phyloP scores from a whole-genome alignment of 1,140 invertebrate genomes.

The Octopus sinensis region DNA sequence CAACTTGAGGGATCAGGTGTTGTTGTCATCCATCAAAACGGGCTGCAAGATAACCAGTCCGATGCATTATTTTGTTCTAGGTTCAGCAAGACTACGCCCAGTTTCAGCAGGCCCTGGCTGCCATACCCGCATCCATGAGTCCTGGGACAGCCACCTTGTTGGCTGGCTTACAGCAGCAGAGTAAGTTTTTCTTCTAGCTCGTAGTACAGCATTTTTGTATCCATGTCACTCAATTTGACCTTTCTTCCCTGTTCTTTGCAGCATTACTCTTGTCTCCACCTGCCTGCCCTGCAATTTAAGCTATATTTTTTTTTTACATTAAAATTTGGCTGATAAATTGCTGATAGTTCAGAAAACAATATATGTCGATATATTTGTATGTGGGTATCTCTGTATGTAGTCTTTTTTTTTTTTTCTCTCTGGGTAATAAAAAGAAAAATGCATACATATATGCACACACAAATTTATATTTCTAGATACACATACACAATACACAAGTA shows the following conservation, averaged over 20 bases:
- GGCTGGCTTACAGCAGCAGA: constrained; percentile 47
- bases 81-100: constrained; percentile 70
- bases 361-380: too few species aligned
- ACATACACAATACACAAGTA: too few species aligned
- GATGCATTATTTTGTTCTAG: constrained; percentile 45
- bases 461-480: too few species aligned
- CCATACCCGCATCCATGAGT: constrained; percentile 43
- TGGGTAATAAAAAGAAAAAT: too few species aligned
- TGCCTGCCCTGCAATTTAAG: not conserved
- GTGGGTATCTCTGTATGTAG: too few species aligned
- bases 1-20: constrained; percentile 9
- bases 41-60: constrained; percentile 12
- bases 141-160: constrained; percentile 42
- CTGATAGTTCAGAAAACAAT: too few species aligned
- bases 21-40: constrained; percentile 7
- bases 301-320: too few species aligned
- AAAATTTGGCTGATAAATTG: too few species aligned
- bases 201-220: constrained; percentile 8
- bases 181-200: constrained; percentile 43
- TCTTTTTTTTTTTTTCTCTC: too few species aligned
- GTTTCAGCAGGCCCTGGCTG: constrained; percentile 60
- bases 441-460: too few species aligned
- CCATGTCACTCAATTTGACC: constrained; percentile 2
- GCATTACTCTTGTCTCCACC: constrained; percentile 3
- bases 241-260: constrained; percentile 12